Evolutionary conservation across 2,113 vertebrate genomes (phyloP), one percentile per base, ranked within the genome.

Genomic region (Silurus asotus): DNA sequence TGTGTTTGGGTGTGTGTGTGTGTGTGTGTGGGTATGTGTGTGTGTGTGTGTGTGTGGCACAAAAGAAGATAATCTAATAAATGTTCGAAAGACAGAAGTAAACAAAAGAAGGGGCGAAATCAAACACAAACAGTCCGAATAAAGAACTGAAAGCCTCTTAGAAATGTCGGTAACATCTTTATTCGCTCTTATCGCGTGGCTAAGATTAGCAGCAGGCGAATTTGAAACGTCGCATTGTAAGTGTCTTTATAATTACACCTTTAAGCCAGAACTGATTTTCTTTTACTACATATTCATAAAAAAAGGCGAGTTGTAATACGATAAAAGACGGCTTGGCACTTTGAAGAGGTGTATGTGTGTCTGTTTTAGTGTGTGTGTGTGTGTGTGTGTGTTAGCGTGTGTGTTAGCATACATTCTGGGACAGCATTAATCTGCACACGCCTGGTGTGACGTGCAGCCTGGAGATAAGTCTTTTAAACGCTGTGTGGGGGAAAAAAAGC

Each of bases 211-310:
- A 37, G 96, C 96, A 95, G 95, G 94, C 94, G 95, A 97, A 97
- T 96, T 97, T 9, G 67, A 95, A 96, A 95, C 97, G 96, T 97
- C 95, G 94, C 96, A 96, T 97, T 96, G 97, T 97, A 96, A 97
- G 96, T 96, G 97, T 97, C 97, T 99, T 98, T 97, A 99, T 99
- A 99, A 99, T 99, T 98, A 99, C 97, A 99, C 98, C 98, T 99
- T 98, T 97, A 98, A 99, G 98, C 97, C 96, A 98, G 96, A 96
- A 97, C 96, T 94, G 96, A 92, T 51, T 28, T 17, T 95, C 94
- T 94, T 89, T 90, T 93, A 95, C 96, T 97, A 96, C 96, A 98
- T 98, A 99, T 98, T 99, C 97, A 99, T 99, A 97, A 99, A 99
- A 98, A 99, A 99, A 98, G 96, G 96, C 95, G 97, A 97, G 97